A percentile compares a stretch with the other conserved stretches of the same genome.
phyloP scores from a whole-genome alignment of 2,888 invertebrate genomes.

The Chromoteleia sp. region DNA sequence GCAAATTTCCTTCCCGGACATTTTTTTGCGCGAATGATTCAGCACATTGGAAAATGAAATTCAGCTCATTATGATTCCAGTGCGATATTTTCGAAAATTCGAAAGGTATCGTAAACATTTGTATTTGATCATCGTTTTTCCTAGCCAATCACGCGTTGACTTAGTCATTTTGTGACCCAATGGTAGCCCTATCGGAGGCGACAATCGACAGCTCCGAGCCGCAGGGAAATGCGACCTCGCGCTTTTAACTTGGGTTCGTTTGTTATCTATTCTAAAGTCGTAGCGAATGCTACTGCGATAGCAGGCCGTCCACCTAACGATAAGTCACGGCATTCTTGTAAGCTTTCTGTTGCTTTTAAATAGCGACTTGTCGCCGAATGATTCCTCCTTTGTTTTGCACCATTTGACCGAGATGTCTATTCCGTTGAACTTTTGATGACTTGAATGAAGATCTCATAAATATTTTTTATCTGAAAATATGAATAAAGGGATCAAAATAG shows the following conservation, averaged over 20 bases:
- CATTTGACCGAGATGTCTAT: slow-evolving; percentile 4
- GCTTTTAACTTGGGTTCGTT: slow-evolving; percentile 50
- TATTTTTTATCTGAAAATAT: no score
- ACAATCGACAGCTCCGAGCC: slow-evolving; percentile 19
- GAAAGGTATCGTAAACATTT: background rate
- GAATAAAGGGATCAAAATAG: no score
- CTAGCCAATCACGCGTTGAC: background rate
- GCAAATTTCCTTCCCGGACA: background rate
- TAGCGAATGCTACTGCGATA: slow-evolving; percentile 77
- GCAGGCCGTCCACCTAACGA: slow-evolving; percentile 82
- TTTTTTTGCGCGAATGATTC: background rate
- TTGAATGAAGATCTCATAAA: no score
- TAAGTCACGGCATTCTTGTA: slow-evolving; percentile 71
- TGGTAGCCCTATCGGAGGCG: slow-evolving; percentile 13
- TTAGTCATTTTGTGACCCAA: slow-evolving; percentile 24
- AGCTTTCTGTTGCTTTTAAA: slow-evolving; percentile 50
- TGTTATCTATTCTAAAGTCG: slow-evolving; percentile 62
- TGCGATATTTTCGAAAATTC: background rate
- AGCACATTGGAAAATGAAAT: background rate
- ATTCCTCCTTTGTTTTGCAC: slow-evolving; percentile 38
- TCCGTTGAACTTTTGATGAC: no score
- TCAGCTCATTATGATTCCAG: background rate
- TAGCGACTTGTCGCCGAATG: slow-evolving; percentile 14
- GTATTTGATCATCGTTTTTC: background rate
- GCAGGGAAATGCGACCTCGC: slow-evolving; percentile 46